Evolutionary conservation across 92 coral and sea anemone species (phyloP), one percentile per base, ranked within the genome.

Genomic region (Meandrina meandrites): DNA sequence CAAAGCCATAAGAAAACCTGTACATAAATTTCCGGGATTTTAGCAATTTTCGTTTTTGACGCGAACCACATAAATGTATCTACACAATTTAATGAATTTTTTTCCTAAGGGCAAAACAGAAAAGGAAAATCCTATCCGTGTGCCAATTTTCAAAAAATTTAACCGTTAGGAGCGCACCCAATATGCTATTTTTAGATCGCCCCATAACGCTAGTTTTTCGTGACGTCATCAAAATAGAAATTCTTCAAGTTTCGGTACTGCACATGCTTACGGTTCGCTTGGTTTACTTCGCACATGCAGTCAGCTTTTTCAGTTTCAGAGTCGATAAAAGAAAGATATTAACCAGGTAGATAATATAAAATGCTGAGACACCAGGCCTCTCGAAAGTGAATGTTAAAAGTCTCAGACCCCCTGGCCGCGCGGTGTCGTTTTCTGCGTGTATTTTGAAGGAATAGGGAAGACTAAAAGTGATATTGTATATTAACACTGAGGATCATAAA

Each of bases 221-320:
- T 76, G 80, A 76, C 36, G 80, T 45, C 62, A 45, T 19, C 80
- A 76, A 76, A 48, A 45, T 47, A 76, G 58, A 45, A 76, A 76
- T 42, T 76, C 58, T 76, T 76, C 80, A 76, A 76, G 30, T 76
- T 76, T 34, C 54, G 79, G 57, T 37, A 34, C 50, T 75, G 79
- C 79, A 36, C 80, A 76, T 42, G 80, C 80, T 76, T 32, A 42
- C 30, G 80, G 32, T 75, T 45, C 79, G 57, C 79, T 37, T 75
- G 32, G n/a, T n/a, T n/a, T n/a, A n/a, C 79, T 40, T 75, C 79
- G 30, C 79, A 75, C 79, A 35, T 75, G 79, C 79, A n/a, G n/a
- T n/a, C n/a, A n/a, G n/a, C n/a, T n/a, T n/a, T n/a, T n/a, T n/a
- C n/a, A n/a, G n/a, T n/a, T n/a, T n/a, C n/a, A n/a, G n/a, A n/a